phyloP scores from a whole-genome alignment of 1,140 invertebrate species.

The Saccostrea echinata region DNA sequence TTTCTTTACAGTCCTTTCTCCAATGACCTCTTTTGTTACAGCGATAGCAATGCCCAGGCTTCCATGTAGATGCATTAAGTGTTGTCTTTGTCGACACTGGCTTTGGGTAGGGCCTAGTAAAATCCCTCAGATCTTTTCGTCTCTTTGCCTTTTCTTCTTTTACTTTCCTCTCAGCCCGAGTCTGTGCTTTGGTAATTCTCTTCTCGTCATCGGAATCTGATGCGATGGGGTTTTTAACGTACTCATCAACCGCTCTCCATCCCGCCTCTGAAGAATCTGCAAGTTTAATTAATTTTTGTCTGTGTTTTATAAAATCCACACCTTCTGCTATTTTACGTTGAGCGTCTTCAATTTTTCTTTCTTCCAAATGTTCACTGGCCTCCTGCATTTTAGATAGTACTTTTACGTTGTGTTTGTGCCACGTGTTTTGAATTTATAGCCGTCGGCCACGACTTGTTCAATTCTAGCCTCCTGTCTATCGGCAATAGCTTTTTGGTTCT shows the following conservation, averaged over 20 bases:
- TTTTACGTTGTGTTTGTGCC: too few species aligned
- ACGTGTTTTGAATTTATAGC: too few species aligned
- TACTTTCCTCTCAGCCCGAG: neutral
- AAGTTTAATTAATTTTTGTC: conserved; percentile 48
- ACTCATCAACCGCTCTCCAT: conserved; percentile 36
- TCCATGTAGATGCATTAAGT: neutral
- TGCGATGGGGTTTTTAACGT: neutral
- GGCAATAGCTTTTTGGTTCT: too few species aligned
- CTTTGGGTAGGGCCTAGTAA: too few species aligned
- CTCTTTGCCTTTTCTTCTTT: too few species aligned
- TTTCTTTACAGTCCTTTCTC: conserved; percentile 1
- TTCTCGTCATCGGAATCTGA: conserved; percentile 1
- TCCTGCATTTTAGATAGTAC: too few species aligned
- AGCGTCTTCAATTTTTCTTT: neutral
- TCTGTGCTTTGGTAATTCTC: neutral
- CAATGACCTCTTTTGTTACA: neutral
- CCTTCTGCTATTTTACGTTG: conserved; percentile 40
- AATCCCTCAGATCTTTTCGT: too few species aligned
- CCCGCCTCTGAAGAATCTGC: conserved; percentile 38
- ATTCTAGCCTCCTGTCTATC: too few species aligned
- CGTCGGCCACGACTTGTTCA: too few species aligned
- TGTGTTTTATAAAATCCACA: conserved; percentile 25
- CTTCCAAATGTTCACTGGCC: too few species aligned
- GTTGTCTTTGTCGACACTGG: too few species aligned
- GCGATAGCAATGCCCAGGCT: neutral